Base-by-base conservation (phyloP, 2,113 vertebrate genomes). In the Ciconia boyciana region DNA sequence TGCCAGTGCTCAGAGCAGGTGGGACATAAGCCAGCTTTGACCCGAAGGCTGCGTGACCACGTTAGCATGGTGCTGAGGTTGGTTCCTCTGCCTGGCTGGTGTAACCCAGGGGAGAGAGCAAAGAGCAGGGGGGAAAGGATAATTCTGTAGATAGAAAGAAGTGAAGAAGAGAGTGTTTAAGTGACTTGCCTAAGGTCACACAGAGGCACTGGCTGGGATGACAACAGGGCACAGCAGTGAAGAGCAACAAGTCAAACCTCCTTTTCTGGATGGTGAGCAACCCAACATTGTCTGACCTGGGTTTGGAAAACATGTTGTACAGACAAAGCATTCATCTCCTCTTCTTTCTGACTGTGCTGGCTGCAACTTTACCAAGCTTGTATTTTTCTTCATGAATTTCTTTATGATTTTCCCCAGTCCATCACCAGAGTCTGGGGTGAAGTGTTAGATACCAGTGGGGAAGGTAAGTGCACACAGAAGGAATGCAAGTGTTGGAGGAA, bases 391-490 rank as follows among this genome's bases (percentile, higher is more conserved):
- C 22, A 10, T 19, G 0, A 46, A 36, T 70, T 70, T 84, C 52
- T 65, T 78, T 9, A 16, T 8, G 31, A 41, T 51, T 85, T 87
- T 80, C 49, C 32, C 20, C 58, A 3, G 61, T 58, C 22, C 20
- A 48, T 5, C 41, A 46, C 26, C 0, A 0, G 70, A 87, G 28
- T 22, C 70, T 3, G 0, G 26, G 22, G 55, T 93, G 79, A 88
- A 55, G 62, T 13, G 28, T 2, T 48, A 57, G 14, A 25, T 58
- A 80, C 6, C 49, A 81, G 39, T 1, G 1, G 58, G 83, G 87
- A 97, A 91, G 91, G 68, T 91, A 84, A 96, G 78, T 58, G 70
- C 84, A 83, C 62, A 2, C 43, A 85, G 58, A 36, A 91, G 82
- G 89, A 95, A 94, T 87, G 84, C 51, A 29, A 72, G 58, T 11